Base-by-base conservation (phyloP, 1,140 invertebrate genomes). In the Brachionus plicatilis region DNA sequence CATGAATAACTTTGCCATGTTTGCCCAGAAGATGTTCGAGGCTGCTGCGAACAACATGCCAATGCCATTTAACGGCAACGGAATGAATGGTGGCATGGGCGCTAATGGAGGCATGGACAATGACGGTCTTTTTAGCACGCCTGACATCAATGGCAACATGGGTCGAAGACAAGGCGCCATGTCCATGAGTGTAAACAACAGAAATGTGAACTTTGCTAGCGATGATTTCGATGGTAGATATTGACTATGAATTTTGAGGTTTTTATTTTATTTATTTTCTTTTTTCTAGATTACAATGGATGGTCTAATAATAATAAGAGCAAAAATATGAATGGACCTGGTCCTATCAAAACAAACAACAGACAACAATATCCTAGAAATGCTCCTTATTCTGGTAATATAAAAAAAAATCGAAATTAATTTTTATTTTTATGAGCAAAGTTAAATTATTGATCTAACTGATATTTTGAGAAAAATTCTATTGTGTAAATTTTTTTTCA, bases 1-100 rank as follows among this genome's bases (percentile, higher is more conserved):
- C 20, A 82, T 82, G 79, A 68, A 60, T 14, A 82, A 82, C 17
- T 82, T 82, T 65, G 79, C 79, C 1, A 29, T 65, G 50, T 65
- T 82, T 47, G 79, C 79, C 14, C 79, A 82, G 29, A 82, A 82
- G 33, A 82, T 82, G 79, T 82, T 82, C 79, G 79, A 82, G 12
- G 79, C 79, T 12, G 79, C 79, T 45, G 37, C 53, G 1, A 60
- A 82, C 33, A 82, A 60, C 12, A 82, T 82, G 79, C 79, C 56
- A n/a, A 65, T 45, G 56, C 79, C 79, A 5, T 76, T 76, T 76
- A 76, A 76, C 45, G 14, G 1, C 43, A 24, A 27, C 17, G 33
- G 2, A n/a, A 70, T 29, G 24, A 75, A 75, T 24, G 17, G 45
- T 17, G n/a, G 17, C 9, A 76, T 27, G 17, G 43, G 17, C 5